phyloP scores from a whole-genome alignment of 2,797 vertebrate species.

The Melanotaenia pygmaea region DNA sequence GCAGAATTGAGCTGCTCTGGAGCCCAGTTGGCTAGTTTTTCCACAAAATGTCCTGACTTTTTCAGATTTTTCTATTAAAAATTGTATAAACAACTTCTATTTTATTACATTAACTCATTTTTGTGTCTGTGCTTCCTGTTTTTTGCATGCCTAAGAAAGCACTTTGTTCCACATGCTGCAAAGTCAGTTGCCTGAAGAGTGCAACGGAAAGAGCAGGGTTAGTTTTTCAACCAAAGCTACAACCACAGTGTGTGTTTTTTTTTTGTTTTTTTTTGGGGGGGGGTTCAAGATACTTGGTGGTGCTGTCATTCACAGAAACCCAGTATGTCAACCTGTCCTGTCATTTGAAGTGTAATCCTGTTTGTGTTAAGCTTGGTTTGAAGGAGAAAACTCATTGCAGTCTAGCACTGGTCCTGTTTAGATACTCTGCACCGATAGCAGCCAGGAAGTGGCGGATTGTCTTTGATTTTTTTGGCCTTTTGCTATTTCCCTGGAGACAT shows the following conservation, averaged over 20 bases:
- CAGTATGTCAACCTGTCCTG: conserved; percentile 14
- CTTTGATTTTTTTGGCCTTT: conserved; percentile 78
- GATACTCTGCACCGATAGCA: conserved; percentile 60
- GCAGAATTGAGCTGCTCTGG: conserved; percentile 55
- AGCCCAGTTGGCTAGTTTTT: conserved; percentile 46
- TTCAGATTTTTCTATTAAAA: conserved; percentile 24
- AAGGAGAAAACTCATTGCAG: conserved; percentile 47
- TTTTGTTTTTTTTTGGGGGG: conserved; percentile 27
- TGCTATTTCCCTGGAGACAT: conserved; percentile 74
- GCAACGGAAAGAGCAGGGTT: conserved; percentile 66
- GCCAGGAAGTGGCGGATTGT: conserved; percentile 71
- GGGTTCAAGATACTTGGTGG: conserved; percentile 57
- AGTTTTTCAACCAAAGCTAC: conserved; percentile 62
- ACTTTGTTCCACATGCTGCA: conserved; percentile 48
- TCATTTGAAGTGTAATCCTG: conserved; percentile 22
- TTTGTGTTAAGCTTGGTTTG: conserved; percentile 46
- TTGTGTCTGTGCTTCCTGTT: conserved; percentile 18
- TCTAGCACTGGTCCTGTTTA: conserved; percentile 27
- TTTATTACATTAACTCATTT: conserved; percentile 35
- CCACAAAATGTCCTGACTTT: conserved; percentile 11
- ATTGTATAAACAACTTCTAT: conserved; percentile 22
- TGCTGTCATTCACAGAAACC: conserved; percentile 59
- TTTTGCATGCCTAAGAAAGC: conserved; percentile 12
- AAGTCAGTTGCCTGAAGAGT: conserved; percentile 66
- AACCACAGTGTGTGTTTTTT: conserved; percentile 25